Evolutionary conservation across 2,797 vertebrate species (phyloP).

Genomic region (Macropus fuliginosus): DNA sequence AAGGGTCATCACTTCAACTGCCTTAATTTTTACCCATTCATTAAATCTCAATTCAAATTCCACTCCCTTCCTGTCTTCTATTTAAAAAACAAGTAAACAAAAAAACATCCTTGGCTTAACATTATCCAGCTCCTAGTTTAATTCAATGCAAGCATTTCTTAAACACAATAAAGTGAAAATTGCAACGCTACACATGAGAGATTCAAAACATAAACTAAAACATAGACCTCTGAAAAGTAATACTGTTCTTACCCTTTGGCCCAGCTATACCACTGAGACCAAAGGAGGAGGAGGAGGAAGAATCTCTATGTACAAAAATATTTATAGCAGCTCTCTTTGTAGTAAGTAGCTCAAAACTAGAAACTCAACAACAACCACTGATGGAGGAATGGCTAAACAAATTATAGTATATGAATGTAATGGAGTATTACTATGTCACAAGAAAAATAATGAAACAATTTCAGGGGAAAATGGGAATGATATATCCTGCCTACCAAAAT

Average conservation of each 20-base stretch:
- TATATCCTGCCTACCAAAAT: neutral
- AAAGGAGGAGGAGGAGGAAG: neutral
- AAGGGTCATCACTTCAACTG: neutral
- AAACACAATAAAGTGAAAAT: neutral
- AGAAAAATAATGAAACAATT: neutral
- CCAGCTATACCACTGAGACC: neutral
- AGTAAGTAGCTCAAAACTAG: neutral
- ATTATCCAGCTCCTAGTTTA: neutral
- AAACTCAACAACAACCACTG: neutral
- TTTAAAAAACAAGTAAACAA: neutral
- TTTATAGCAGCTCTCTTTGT: neutral
- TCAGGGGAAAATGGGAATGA: neutral
- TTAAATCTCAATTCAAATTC: neutral
- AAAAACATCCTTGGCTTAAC: neutral
- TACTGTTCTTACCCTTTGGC: neutral
- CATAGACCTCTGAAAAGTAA: neutral
- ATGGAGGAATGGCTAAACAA: neutral
- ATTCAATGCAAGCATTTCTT: neutral
- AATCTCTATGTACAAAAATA: neutral
- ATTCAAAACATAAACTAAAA: neutral
- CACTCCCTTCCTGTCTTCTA: neutral
- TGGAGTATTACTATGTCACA: neutral
- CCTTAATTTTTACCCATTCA: neutral
- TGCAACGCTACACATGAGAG: neutral
- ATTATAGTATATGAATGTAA: neutral